Conservation (phyloP, 2,888 invertebrate species). For the Hyles lineata region DNA sequence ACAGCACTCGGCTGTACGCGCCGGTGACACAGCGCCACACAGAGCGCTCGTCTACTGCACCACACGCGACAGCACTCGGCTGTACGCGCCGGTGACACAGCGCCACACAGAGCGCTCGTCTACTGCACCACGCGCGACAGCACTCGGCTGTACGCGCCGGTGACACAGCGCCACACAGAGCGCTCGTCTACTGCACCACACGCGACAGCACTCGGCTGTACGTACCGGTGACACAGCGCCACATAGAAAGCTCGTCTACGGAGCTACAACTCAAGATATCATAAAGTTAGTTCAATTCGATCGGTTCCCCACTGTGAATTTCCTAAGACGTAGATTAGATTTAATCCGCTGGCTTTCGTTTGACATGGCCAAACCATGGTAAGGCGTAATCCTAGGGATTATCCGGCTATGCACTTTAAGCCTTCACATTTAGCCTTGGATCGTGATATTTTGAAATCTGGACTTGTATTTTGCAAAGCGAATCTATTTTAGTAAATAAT, state of each 20-base stretch:
- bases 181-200: too few relatives aligned
- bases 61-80: neutral
- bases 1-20: conserved; percentile 6
- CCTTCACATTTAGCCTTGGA: conserved; percentile 12
- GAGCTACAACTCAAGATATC: neutral
- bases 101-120: neutral
- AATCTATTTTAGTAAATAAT: neutral
- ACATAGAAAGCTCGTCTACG: neutral
- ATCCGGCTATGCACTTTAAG: conserved; percentile 17
- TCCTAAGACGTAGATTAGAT: conserved; percentile 15
- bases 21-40: neutral
- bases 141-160: too few relatives aligned
- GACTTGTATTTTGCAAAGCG: neutral
- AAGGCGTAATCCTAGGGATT: conserved; percentile 3
- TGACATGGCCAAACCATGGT: conserved; percentile 27
- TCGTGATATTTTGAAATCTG: neutral
- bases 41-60: neutral
- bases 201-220: conserved; percentile 4
- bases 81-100: conserved; percentile 16
- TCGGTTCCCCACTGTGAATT: conserved; percentile 5
- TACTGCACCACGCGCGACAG: conserved; percentile 14
- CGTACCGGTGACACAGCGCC: conserved; percentile 5
- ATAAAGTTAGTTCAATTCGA: neutral
- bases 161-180: neutral
- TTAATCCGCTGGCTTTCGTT: conserved; percentile 15